A percentile compares a stretch with the other conserved stretches of the same genome.
Evolutionary conservation across 1,140 invertebrate genomes (phyloP).

Genomic region (Scaptodrosophila lebanonensis): DNA sequence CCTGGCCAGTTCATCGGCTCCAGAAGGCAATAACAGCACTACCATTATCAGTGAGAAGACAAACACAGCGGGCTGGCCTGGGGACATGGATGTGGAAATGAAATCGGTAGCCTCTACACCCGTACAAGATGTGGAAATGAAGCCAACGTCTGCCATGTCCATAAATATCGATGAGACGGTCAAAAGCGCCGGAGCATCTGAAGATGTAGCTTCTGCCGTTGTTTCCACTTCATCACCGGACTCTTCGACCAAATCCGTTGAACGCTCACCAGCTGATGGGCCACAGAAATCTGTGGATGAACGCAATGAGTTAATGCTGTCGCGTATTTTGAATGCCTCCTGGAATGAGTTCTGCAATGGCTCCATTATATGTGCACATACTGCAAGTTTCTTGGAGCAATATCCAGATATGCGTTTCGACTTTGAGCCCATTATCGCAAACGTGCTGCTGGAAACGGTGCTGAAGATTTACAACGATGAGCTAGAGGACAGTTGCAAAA

Average conservation of each 20-base stretch:
- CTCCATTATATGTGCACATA: conserved; percentile 80
- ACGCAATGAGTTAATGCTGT: conserved; percentile 79
- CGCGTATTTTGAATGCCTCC: conserved; percentile 80
- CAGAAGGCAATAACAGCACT: conserved; percentile 1
- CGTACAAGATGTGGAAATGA: conserved; percentile 52
- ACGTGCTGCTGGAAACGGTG: conserved; percentile 82
- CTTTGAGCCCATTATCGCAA: conserved; percentile 78
- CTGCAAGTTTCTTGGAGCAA: conserved; percentile 77
- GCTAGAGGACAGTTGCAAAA: conserved; percentile 19
- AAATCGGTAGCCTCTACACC: conserved; percentile 53
- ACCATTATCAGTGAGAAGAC: conserved; percentile 6
- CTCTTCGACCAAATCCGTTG: conserved; percentile 50
- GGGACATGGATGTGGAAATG: conserved; percentile 68
- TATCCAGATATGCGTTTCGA: conserved; percentile 64
- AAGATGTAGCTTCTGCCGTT: too few species aligned
- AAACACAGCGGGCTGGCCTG: conserved; percentile 21
- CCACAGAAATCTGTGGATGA: too few species aligned
- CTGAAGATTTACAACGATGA: conserved; percentile 79
- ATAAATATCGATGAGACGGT: too few species aligned
- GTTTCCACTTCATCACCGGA: not conserved
- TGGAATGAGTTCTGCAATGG: conserved; percentile 80
- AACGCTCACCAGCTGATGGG: too few species aligned
- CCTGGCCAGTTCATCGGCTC: conserved; percentile 9
- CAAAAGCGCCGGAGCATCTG: too few species aligned
- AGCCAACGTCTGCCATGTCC: conserved; percentile 20